Evolutionary conservation across 2,888 invertebrate species (phyloP), one percentile per base, ranked within the genome.

Genomic region (Apoderus coryli): DNA sequence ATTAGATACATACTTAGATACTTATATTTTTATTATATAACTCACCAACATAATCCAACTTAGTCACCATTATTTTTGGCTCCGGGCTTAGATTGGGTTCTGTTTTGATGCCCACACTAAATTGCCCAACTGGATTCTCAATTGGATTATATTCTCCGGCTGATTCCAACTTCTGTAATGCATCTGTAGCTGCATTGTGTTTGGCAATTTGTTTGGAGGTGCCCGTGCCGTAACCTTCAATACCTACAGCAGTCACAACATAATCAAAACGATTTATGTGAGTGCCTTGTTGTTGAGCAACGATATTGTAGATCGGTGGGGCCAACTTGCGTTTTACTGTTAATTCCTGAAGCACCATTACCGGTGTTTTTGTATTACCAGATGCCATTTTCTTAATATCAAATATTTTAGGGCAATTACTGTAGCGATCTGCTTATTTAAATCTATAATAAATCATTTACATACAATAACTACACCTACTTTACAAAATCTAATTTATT

Each of bases 261-360:
- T 7, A 60, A 27, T 39, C 39, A 24, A 39, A 39, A 54, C 64
- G 57, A 52, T 66, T 64, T 45, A 49, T 44, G 29, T 57, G 57
- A 3, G 54, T 54, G 2, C 56, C 57, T 24, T 40, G 43, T 32
- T 45, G 41, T 27, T 43, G 40, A 10, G 34, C 25, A 3, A 52
- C 44, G 23, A 57, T 37, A 16, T 50, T 60, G 44, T 72, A 77
- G 32, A 50, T 49, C 2, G 69, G 67, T 0, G 72, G 70, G 1
- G 56, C 45, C 10, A 49, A 45, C 0, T 59, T 57, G 12, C 57
- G 52, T 42, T 71, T 69, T 4, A 67, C 58, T 56, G 72, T 67
- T 55, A 72, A 60, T 51, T 76, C 76, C 49, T 76, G 75, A 10
- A 76, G 56, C 3, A 73, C 64, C 23, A 75, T 71, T 4, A 71